Conservation (phyloP, 2,113 vertebrate genomes). For the Istiophorus platypterus region DNA sequence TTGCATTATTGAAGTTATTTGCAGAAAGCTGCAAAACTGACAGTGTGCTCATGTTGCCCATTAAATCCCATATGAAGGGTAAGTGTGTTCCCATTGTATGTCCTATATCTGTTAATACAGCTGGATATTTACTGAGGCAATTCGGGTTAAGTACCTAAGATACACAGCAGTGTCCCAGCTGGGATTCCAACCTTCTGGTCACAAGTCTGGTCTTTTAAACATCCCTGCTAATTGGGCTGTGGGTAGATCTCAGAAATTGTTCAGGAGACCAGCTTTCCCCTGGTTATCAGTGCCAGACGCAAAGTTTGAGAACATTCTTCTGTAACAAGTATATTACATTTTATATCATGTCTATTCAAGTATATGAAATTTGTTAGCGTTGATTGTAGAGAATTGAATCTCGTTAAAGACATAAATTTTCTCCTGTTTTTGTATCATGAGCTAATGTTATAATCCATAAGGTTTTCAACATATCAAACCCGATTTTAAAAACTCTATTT, state of each 20-base stretch:
- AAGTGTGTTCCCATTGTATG: slow-evolving; percentile 73
- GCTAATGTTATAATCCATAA: background rate
- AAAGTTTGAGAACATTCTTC: slow-evolving; percentile 48
- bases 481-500: too few relatives aligned
- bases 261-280: slow-evolving; percentile 60
- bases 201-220: slow-evolving; percentile 84
- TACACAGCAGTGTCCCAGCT: slow-evolving; percentile 77
- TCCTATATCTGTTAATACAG: slow-evolving; percentile 81
- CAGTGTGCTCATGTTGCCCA: slow-evolving; percentile 56
- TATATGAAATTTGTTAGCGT: background rate
- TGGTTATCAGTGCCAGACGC: slow-evolving; percentile 50
- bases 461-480: background rate
- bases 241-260: slow-evolving; percentile 73
- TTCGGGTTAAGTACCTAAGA: slow-evolving; percentile 85
- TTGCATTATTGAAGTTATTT: slow-evolving; percentile 71
- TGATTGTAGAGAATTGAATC: background rate
- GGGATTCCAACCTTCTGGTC: slow-evolving; percentile 86
- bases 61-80: slow-evolving; percentile 73
- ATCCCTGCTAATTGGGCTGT: slow-evolving; percentile 84
- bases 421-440: background rate
- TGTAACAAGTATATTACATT: slow-evolving; percentile 16
- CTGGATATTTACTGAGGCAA: slow-evolving; percentile 87
- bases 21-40: slow-evolving; percentile 62
- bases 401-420: background rate
- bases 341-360: background rate